These are phyloP conservation scores for Drosophila murphyi DNA, from an alignment of 1,140 invertebrate genomes.

Conservation along the genomic window DNA sequence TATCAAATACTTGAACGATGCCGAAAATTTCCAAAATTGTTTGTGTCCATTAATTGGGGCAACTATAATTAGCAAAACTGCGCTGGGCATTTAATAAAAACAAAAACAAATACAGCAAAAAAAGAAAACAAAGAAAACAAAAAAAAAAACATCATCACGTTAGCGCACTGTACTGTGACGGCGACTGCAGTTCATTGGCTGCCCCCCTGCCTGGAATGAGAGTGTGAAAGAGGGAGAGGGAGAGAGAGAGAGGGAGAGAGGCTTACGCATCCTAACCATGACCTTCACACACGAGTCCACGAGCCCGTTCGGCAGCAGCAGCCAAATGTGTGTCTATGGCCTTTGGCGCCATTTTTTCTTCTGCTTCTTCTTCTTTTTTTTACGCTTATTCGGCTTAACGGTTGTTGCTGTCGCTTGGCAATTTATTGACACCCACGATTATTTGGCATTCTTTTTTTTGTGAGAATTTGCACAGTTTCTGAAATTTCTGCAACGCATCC, in stretches of 20 bases:
- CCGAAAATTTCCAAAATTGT: slow-evolving; percentile 41
- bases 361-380: too few relatives aligned
- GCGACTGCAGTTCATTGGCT: background rate
- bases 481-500: background rate
- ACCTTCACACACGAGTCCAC: background rate
- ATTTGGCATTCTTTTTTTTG: slow-evolving; percentile 25
- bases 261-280: slow-evolving; percentile 2
- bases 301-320: background rate
- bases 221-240: too few relatives aligned
- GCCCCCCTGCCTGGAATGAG: background rate
- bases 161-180: background rate
- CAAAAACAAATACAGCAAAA: background rate
- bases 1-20: slow-evolving; percentile 15
- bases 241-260: background rate
- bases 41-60: slow-evolving; percentile 47
- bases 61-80: slow-evolving; percentile 51
- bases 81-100: background rate
- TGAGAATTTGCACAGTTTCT: slow-evolving; percentile 1
- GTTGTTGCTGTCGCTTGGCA: slow-evolving; percentile 14
- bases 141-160: background rate
- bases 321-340: slow-evolving; percentile 52
- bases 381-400: slow-evolving; percentile 7
- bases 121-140: slow-evolving; percentile 1
- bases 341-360: slow-evolving; percentile 8
- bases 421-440: slow-evolving; percentile 52